A percentile compares a stretch with the other conserved stretches of the same genome.
phyloP scores from a whole-genome alignment of 2,113 vertebrate species.

The Microtus oregoni region DNA sequence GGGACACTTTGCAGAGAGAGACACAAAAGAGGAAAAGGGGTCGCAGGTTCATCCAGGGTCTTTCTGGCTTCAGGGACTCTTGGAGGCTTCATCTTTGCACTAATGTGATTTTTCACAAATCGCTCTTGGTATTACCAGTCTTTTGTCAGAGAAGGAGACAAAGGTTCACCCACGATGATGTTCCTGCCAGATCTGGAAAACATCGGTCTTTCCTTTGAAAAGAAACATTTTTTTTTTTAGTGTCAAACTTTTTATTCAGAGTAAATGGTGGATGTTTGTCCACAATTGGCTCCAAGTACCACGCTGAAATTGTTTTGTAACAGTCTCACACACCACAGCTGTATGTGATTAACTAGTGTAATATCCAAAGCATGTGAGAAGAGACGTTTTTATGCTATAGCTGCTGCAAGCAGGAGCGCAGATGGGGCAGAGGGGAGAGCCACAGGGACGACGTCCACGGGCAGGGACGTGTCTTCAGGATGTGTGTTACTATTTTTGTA shows the following conservation, averaged over 20 bases:
- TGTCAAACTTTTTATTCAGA: constrained; percentile 82
- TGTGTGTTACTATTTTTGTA: constrained; percentile 50
- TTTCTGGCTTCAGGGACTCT: constrained; percentile 83
- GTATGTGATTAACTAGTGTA: constrained; percentile 88
- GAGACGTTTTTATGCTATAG: constrained; percentile 86
- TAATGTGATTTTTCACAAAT: constrained; percentile 86
- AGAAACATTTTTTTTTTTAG: constrained; percentile 63
- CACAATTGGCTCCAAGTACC: constrained; percentile 84
- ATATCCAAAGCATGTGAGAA: constrained; percentile 90
- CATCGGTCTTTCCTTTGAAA: constrained; percentile 73
- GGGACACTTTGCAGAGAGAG: not conserved
- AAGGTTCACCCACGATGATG: constrained; percentile 77
- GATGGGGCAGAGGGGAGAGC: constrained; percentile 79
- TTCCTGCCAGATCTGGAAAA: constrained; percentile 81
- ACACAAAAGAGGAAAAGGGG: not conserved
- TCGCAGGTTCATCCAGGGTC: constrained; percentile 84
- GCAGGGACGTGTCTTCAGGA: constrained; percentile 37
- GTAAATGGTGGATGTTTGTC: constrained; percentile 86
- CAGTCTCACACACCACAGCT: constrained; percentile 88
- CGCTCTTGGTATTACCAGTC: constrained; percentile 84
- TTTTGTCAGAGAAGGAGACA: constrained; percentile 72
- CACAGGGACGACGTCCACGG: constrained; percentile 71
- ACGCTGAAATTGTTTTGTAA: constrained; percentile 87
- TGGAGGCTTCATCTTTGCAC: constrained; percentile 73
- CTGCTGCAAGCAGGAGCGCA: constrained; percentile 82